phyloP scores from a whole-genome alignment of 1,140 invertebrate species.

The Homalodisca vitripennis region DNA sequence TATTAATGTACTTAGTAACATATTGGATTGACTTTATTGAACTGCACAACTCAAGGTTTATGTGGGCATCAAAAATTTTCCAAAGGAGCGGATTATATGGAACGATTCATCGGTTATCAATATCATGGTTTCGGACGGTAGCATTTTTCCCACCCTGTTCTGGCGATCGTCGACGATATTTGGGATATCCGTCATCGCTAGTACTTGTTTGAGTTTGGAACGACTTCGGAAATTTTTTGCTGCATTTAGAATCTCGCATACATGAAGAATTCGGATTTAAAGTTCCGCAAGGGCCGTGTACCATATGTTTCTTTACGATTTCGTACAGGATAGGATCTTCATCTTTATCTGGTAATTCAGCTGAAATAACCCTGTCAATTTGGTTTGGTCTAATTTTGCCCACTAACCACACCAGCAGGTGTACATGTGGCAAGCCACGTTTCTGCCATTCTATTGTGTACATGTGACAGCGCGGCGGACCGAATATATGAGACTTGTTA shows the following conservation, averaged over 20 bases:
- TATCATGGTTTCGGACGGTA: conserved; percentile 29
- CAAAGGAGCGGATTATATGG: conserved; percentile 47
- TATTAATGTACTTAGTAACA: conserved; percentile 50
- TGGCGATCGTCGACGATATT: conserved; percentile 41
- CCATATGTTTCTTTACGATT: conserved; percentile 51
- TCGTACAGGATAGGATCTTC: conserved; percentile 49
- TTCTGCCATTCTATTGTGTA: conserved; percentile 56
- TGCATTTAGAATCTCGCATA: conserved; percentile 52
- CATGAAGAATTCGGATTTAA: conserved; percentile 51
- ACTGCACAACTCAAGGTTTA: conserved; percentile 49
- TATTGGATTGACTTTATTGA: conserved; percentile 46
- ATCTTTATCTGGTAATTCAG: conserved; percentile 54
- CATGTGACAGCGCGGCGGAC: conserved; percentile 46
- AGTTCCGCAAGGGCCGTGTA: conserved; percentile 56
- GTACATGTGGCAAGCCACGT: conserved; percentile 46
- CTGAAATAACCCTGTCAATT: conserved; percentile 54
- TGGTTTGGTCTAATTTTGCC: conserved; percentile 53
- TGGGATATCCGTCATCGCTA: conserved; percentile 46
- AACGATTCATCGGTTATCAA: conserved; percentile 48
- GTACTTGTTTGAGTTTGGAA: conserved; percentile 42
- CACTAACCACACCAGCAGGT: conserved; percentile 51
- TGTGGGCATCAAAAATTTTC: conserved; percentile 45
- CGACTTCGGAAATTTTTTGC: conserved; percentile 48
- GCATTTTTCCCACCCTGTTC: conserved; percentile 30
- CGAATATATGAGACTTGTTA: conserved; percentile 43